Evolutionary conservation across 2,113 vertebrate genomes (phyloP), one percentile per base, ranked within the genome.

Genomic region (Microcebus lehilahytsara): DNA sequence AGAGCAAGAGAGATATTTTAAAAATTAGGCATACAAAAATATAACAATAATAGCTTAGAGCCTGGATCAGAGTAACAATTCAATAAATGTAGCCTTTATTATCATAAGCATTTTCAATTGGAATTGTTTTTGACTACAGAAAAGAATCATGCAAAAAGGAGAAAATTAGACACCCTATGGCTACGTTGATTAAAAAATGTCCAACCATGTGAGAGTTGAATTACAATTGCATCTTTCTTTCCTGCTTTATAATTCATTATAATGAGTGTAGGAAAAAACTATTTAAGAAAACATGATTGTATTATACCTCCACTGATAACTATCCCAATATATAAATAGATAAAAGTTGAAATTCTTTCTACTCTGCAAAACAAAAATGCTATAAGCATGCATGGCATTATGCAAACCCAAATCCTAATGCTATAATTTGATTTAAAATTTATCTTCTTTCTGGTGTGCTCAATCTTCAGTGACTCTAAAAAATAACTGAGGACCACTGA

Each of bases 161-260:
- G 66, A 96, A 96, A 96, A 95, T 96, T 95, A 89, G 87, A 93
- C 10, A 56, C 74, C 83, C 86, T 72, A 34, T 64, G 69, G 72
- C 78, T 95, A 85, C 67, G 40, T 84, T 95, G 90, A 96, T 96
- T 96, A 96, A 86, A 95, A 97, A 92, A 83, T 92, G 32, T 23
- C 72, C 87, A 96, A 49, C 32, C 37, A 69, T 78, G 13, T 75
- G 42, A 96, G 12, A 89, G n/a, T 34, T 78, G 87, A 96, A 89
- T 81, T 96, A 62, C 71, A 85, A 13, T 53, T 49, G 19, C 17
- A 53, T 20, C 6, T 94, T 88, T 87, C 8, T 88, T 80, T 80
- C 49, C 7, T 81, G 22, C 67, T 72, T 93, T 91, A 32, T 85
- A 96, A 94, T 96, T 94, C 49, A 95, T 91, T 67, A 95, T 51